Evolutionary conservation across 1,140 invertebrate genomes (phyloP), one percentile per base, ranked within the genome.

Genomic region (Drosophila kikkawai): DNA sequence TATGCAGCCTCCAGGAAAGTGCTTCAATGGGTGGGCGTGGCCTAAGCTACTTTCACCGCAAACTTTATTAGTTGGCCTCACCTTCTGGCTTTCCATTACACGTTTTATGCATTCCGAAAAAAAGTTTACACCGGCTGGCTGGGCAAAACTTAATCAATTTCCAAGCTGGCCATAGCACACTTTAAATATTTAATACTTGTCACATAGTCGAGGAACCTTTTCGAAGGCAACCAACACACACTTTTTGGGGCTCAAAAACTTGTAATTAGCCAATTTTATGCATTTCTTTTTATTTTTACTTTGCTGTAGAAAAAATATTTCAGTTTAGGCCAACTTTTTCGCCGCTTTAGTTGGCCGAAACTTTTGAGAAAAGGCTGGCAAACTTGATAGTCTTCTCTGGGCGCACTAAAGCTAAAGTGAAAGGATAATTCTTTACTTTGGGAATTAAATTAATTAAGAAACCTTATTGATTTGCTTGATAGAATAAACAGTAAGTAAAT

Each of bases 61-160:
- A 75, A 87, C 83, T 87, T 87, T 87, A 86, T 87, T 87, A 87
- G 79, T 76, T 79, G 75, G 55, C 69, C 83, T 82, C 74, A 77
- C 75, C 82, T 82, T 80, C 75, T 88, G 80, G 76, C 84, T 86
- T 88, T 83, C 56, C 60, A 68, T 85, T 73, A 60, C 70, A 32
- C 69, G 44, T 60, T 73, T 60, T 50, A 73, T 50, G 45, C 69
- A 44, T 59, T 22, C 69, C 44, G 39, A 53, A 44, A 57, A 57
- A 77, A 77, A 73, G 61, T 77, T 75, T 70, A 32, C 75, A 47
- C 66, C 65, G 65, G 69, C 75, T 73, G 70, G 63, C 58, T 60
- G 53, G 48, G 39, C 19, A 19, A 69, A 87, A 61, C 79, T 65
- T 88, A 86, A 86, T 86, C 83, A 86, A 86, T 86, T 86, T 86